A percentile compares a stretch with the other conserved stretches of the same genome.
These are phyloP conservation scores for Heliconius charithonia DNA, from an alignment of 2,888 invertebrate species.

Conservation along the genomic window DNA sequence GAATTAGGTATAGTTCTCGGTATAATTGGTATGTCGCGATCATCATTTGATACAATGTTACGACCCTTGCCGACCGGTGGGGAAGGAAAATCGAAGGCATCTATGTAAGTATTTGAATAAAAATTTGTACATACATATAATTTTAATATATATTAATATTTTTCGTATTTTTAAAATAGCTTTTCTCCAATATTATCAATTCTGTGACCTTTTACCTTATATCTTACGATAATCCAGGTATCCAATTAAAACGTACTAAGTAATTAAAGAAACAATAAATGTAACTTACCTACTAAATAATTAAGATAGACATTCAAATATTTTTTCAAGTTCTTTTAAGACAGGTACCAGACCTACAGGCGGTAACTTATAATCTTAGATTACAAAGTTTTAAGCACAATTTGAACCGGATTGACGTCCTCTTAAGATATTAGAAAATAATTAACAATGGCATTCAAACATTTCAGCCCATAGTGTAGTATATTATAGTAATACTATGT, in stretches of 20 bases:
- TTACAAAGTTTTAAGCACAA: conserved; percentile 19
- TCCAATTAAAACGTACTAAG: not conserved
- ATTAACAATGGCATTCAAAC: not conserved
- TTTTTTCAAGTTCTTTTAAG: not conserved
- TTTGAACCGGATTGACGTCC: not conserved
- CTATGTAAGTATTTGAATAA: conserved; percentile 54
- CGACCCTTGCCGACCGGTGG: conserved; percentile 57
- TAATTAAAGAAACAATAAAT: not conserved
- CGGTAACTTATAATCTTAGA: not conserved
- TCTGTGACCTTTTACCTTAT: no score
- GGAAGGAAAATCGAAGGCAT: conserved; percentile 62
- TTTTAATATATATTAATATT: not conserved
- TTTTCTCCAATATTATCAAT: no score
- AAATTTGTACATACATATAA: not conserved
- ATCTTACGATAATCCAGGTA: no score
- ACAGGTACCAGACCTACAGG: not conserved
- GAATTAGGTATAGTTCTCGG: conserved; percentile 80
- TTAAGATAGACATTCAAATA: not conserved
- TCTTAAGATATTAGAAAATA: not conserved
- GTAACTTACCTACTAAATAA: not conserved
- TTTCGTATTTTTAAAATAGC: not conserved
- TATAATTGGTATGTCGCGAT: conserved; percentile 83
- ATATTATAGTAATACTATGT: not conserved
- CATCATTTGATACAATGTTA: conserved; percentile 84
- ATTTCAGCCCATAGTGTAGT: not conserved